phyloP scores from a whole-genome alignment of 2,888 invertebrate species.

The Desoria tigrina region DNA sequence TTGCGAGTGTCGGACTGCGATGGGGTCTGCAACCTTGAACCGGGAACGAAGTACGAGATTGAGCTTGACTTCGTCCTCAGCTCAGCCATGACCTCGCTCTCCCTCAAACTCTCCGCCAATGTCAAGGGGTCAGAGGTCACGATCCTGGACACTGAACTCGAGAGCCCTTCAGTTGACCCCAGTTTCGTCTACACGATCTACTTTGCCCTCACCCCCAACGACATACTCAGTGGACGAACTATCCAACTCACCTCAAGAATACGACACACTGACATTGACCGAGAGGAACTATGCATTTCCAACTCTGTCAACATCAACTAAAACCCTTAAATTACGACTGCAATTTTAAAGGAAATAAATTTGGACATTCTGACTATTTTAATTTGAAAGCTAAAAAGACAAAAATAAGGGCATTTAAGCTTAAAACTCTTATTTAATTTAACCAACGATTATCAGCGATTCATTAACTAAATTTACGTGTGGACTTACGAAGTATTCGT shows the following conservation, averaged over 20 bases:
- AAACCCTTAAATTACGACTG: neutral
- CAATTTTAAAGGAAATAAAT: neutral
- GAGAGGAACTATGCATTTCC: neutral
- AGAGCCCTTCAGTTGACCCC: neutral
- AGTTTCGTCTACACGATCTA: slow-evolving; percentile 8
- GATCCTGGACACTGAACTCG: neutral
- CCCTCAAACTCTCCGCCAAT: neutral
- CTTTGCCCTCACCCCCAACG: slow-evolving; percentile 6
- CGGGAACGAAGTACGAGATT: slow-evolving; percentile 3
- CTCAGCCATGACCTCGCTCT: neutral
- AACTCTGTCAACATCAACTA: neutral
- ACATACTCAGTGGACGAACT: slow-evolving; percentile 1
- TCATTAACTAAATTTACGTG: no score
- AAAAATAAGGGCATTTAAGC: no score
- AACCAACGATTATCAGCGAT: no score
- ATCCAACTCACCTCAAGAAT: neutral
- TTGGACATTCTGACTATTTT: neutral
- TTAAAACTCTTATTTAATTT: no score
- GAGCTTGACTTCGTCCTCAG: slow-evolving; percentile 16
- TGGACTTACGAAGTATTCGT: no score
- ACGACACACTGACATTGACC: neutral
- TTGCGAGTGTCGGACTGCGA: slow-evolving; percentile 10
- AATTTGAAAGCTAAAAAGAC: no score
- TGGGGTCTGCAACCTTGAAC: slow-evolving; percentile 11
- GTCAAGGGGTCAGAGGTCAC: slow-evolving; percentile 3